Conservation (phyloP, 2,888 invertebrate genomes). For the Alentia gelatinosa region DNA sequence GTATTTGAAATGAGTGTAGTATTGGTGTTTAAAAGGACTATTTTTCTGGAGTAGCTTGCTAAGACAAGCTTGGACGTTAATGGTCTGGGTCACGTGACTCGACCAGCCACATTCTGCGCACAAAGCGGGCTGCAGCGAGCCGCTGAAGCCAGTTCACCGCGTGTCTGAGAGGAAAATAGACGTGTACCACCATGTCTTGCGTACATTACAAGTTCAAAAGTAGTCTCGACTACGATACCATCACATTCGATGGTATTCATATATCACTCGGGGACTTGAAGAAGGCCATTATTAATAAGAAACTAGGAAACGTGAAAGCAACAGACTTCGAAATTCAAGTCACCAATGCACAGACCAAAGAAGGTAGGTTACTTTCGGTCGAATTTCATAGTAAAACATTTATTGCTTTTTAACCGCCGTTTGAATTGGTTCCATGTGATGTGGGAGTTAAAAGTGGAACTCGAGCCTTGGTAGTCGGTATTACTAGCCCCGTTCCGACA, state of each 20-base stretch:
- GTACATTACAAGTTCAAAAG: conserved; percentile 99
- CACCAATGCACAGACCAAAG: conserved; percentile 97
- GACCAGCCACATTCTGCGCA: background rate
- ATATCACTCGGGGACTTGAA: conserved; percentile 97
- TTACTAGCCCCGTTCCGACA: too few relatives aligned
- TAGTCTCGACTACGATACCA: conserved; percentile 95
- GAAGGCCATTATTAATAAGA: conserved; percentile 96
- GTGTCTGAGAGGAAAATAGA: background rate
- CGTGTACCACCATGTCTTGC: conserved; percentile 84
- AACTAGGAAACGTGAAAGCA: conserved; percentile 89
- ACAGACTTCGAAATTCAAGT: conserved; percentile 97
- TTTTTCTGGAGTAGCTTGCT: too few relatives aligned
- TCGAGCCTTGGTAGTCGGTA: too few relatives aligned
- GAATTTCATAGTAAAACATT: background rate
- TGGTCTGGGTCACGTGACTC: background rate
- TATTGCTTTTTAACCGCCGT: background rate
- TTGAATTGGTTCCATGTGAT: too few relatives aligned
- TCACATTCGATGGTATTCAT: conserved; percentile 97
- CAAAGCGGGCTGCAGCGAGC: background rate
- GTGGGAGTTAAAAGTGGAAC: too few relatives aligned
- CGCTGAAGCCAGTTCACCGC: background rate
- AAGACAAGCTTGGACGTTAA: background rate
- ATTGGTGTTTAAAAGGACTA: too few relatives aligned
- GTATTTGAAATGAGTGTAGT: background rate
- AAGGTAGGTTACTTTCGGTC: conserved; percentile 91